phyloP scores from a whole-genome alignment of 2,797 vertebrate species.

The Neosilurus mollespiculum region DNA sequence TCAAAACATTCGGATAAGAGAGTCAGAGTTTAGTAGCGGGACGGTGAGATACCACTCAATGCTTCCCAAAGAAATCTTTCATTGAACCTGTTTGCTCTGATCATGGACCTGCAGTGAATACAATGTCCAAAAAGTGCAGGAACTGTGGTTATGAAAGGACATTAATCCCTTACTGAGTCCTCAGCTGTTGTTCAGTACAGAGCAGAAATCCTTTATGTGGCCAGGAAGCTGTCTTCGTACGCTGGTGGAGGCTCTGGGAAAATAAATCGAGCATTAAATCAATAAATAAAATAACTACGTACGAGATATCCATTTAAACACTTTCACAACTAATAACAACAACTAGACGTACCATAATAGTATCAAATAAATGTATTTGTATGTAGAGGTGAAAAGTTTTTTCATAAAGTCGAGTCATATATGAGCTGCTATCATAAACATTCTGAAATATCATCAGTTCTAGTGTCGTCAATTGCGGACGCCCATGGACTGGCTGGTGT shows the following conservation, averaged over 20 bases:
- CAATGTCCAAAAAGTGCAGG: slow-evolving; percentile 11
- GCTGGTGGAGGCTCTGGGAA: slow-evolving; percentile 85
- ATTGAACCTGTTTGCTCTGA: slow-evolving; percentile 39
- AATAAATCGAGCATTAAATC: no score
- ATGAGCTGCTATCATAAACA: no score
- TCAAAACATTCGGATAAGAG: not conserved
- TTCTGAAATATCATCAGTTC: no score
- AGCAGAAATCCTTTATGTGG: slow-evolving; percentile 61
- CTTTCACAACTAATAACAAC: not conserved
- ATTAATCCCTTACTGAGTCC: not conserved
- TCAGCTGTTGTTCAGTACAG: not conserved
- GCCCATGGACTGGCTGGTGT: no score
- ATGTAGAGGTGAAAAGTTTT: no score
- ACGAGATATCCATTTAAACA: not conserved
- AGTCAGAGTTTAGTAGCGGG: not conserved
- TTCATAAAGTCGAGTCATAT: no score
- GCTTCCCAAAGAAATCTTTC: not conserved
- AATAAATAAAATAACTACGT: not conserved
- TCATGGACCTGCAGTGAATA: slow-evolving; percentile 8
- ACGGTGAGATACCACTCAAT: slow-evolving; percentile 44
- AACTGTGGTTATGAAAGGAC: slow-evolving; percentile 25
- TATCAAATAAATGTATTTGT: not conserved
- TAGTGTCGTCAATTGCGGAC: no score
- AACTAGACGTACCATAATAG: not conserved
- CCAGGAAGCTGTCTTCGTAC: slow-evolving; percentile 85